phyloP scores from a whole-genome alignment of 2,888 invertebrate genomes.

The Drosophila engyochracea region DNA sequence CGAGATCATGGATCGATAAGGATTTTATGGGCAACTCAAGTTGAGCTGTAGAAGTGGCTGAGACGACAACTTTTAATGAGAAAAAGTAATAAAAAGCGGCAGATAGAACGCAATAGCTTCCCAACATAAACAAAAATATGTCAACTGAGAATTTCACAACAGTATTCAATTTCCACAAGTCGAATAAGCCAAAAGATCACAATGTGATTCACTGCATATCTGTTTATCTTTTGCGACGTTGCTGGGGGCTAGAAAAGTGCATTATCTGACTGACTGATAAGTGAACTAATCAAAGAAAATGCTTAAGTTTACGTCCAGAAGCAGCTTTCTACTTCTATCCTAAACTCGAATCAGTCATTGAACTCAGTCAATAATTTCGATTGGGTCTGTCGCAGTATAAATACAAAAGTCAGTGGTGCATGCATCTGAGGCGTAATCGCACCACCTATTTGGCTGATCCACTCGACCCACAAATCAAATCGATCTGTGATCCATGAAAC shows the following conservation, averaged over 20 bases:
- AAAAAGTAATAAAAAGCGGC: not conserved
- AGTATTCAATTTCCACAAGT: not conserved
- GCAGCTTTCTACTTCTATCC: not conserved
- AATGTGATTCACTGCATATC: not conserved
- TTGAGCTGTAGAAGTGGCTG: not conserved
- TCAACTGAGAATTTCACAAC: not conserved
- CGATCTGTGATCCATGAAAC: slow-evolving; percentile 47
- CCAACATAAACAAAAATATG: not conserved
- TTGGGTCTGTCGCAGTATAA: not conserved
- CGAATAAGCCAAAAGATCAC: not conserved
- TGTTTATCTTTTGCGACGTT: not conserved
- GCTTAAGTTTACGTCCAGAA: not conserved
- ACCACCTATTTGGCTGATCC: slow-evolving; percentile 9
- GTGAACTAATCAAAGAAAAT: not conserved
- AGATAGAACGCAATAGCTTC: not conserved
- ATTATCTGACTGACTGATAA: not conserved
- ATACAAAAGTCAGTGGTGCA: slow-evolving; percentile 26
- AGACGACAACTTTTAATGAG: not conserved
- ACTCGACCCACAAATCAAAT: slow-evolving; percentile 31
- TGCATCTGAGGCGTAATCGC: slow-evolving; percentile 7
- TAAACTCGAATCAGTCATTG: not conserved
- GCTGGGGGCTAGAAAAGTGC: not conserved
- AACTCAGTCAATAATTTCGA: not conserved
- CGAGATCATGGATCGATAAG: not conserved
- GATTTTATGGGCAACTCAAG: not conserved